Evolutionary conservation across 2,113 vertebrate genomes (phyloP).

Genomic region (Halichoeres trimaculatus): DNA sequence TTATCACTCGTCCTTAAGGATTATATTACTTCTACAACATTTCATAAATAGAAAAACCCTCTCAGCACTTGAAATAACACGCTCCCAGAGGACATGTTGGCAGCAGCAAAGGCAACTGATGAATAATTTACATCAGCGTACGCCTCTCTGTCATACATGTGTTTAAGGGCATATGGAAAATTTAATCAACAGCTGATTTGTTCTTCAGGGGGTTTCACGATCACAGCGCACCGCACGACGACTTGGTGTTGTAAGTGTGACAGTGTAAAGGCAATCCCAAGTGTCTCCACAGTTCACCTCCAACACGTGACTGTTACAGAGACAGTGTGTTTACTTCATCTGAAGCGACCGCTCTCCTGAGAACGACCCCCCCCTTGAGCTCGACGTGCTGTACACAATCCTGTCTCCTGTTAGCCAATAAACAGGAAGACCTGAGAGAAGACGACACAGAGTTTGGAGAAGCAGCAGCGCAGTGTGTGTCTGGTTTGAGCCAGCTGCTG

Average conservation of each 20-base stretch:
- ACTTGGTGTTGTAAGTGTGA: not conserved
- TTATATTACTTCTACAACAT: no score
- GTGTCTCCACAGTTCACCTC: not conserved
- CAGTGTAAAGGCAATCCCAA: not conserved
- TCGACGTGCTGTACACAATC: conserved; percentile 34
- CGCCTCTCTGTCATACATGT: not conserved
- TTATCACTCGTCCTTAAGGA: no score
- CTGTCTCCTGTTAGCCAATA: conserved; percentile 15
- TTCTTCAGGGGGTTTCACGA: not conserved
- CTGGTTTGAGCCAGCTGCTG: conserved; percentile 13
- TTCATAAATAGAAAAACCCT: no score
- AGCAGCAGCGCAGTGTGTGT: not conserved
- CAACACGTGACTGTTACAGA: not conserved
- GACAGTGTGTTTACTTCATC: conserved; percentile 22
- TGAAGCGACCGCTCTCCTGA: conserved; percentile 50
- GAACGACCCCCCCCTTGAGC: conserved; percentile 26
- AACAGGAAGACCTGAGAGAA: not conserved
- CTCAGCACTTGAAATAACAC: not conserved
- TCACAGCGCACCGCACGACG: not conserved
- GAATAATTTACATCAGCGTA: not conserved
- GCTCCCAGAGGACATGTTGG: not conserved
- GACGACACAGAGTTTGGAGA: not conserved
- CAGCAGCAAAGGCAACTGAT: not conserved
- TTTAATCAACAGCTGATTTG: not conserved
- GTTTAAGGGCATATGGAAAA: not conserved